Evolutionary conservation across 2,888 invertebrate genomes (phyloP), one percentile per base, ranked within the genome.

Genomic region (Trissoscelio sp.): DNA sequence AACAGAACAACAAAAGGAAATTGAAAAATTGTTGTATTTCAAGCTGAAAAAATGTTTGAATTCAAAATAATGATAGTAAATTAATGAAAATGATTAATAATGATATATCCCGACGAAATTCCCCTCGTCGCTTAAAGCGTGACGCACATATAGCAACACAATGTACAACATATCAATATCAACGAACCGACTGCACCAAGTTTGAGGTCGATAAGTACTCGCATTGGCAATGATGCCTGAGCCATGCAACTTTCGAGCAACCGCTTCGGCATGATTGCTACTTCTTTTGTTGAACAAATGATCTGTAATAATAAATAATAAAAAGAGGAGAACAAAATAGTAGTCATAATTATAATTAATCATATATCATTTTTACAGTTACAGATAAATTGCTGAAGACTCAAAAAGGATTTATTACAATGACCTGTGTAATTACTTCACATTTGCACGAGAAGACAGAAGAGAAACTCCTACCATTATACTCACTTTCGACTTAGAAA

Each of bases 181-280:
- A 67, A 60, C 44, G 24, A 44, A 46, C 55, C 18, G 16, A 72
- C 58, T 72, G 72, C 28, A 48, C 64, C 55, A 78, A 78, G 72
- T 72, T 79, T 79, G 78, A 72, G 78, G 72, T 79, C 72, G 78
- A 79, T 79, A 79, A 64, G 72, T 46, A 34, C 28, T 69, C 44
- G 46, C 44, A 31, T 69, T 55, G 66, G 31, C 44, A 66, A 70
- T 58, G 31, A 69, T 16, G 24, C 34, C 18, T 9, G 39, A 37
- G 24, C 39, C 28, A n/a, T 73, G 62, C 16, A 62, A 73, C 73
- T 73, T 73, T 73, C 73, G 39, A 62, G 22, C 44, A 7, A 24
- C 3, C n/a, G 31, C 42, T 39, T 16, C 0, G n/a, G 12, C 16
- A 11, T 2, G n/a, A 48, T 58, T 3, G 22, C 3, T 14, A 6